Evolutionary conservation across 2,888 invertebrate species (phyloP).

Genomic region (Mamestra brassicae): DNA sequence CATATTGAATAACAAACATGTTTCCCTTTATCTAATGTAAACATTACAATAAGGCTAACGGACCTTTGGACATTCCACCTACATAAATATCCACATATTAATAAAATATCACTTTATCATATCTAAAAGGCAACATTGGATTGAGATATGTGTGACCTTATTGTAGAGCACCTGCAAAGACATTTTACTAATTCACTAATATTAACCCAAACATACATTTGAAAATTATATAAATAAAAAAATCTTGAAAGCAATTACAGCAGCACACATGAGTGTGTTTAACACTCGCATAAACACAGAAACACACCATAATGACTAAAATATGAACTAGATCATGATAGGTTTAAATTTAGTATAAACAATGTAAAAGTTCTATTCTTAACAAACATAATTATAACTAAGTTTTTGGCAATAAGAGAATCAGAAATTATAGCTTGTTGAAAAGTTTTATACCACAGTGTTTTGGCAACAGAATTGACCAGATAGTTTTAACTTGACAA

Average conservation of each 20-base stretch:
- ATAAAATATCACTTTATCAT: constrained; percentile 87
- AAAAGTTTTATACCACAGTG: constrained; percentile 73
- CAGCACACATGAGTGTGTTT: constrained; percentile 85
- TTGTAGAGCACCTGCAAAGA: constrained; percentile 89
- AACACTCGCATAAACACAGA: constrained; percentile 87
- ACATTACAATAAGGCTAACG: constrained; percentile 83
- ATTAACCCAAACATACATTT: constrained; percentile 85
- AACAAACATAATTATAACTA: constrained; percentile 84
- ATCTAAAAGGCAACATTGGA: constrained; percentile 90
- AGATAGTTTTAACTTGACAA: constrained; percentile 54
- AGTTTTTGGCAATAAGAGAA: constrained; percentile 90
- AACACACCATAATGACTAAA: constrained; percentile 90
- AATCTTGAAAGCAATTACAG: constrained; percentile 86
- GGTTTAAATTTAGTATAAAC: constrained; percentile 86
- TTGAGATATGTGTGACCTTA: constrained; percentile 89
- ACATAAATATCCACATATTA: constrained; percentile 79
- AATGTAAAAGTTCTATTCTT: constrained; percentile 75
- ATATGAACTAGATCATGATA: constrained; percentile 89
- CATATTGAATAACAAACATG: constrained; percentile 74
- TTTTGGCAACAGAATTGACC: constrained; percentile 64
- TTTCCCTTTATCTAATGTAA: constrained; percentile 83
- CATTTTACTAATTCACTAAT: constrained; percentile 83
- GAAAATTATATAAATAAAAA: constrained; percentile 81
- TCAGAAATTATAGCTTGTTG: constrained; percentile 81
- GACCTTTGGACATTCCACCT: constrained; percentile 86